phyloP scores from a whole-genome alignment of 2,797 vertebrate species.

The Acridotheres tristis region DNA sequence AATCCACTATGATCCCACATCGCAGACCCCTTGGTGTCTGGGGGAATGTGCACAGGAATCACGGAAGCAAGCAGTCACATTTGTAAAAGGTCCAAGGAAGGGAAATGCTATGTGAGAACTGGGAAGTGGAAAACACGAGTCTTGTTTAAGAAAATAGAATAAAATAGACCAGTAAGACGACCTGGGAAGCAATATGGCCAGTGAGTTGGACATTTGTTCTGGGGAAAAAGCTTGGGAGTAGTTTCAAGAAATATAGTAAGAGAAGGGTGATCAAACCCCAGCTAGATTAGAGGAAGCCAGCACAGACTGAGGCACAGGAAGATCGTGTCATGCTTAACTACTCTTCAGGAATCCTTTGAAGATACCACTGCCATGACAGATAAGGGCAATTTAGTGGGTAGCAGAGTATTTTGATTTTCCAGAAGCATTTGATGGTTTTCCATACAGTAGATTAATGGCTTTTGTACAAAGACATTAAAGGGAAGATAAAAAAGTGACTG shows the following conservation, averaged over 20 bases:
- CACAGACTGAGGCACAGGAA: slow-evolving; percentile 33
- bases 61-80: neutral
- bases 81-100: neutral
- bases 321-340: slow-evolving; percentile 53
- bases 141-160: slow-evolving; percentile 33
- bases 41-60: neutral
- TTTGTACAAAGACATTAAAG: slow-evolving; percentile 42
- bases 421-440: slow-evolving; percentile 55
- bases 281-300: slow-evolving; percentile 31
- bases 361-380: slow-evolving; percentile 59
- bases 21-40: accelerated
- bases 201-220: slow-evolving; percentile 17
- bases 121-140: neutral
- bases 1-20: accelerated
- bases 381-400: slow-evolving; percentile 67
- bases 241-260: slow-evolving; percentile 28
- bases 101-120: neutral
- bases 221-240: neutral
- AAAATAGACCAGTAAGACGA: slow-evolving; percentile 1
- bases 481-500: slow-evolving; percentile 43
- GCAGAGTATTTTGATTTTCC: slow-evolving; percentile 66
- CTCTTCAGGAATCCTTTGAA: slow-evolving; percentile 66
- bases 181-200: neutral
- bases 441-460: slow-evolving; percentile 53
- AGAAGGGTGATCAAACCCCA: neutral